Base-by-base conservation (phyloP, 1,140 invertebrate species). In the Colletes latitarsis region DNA sequence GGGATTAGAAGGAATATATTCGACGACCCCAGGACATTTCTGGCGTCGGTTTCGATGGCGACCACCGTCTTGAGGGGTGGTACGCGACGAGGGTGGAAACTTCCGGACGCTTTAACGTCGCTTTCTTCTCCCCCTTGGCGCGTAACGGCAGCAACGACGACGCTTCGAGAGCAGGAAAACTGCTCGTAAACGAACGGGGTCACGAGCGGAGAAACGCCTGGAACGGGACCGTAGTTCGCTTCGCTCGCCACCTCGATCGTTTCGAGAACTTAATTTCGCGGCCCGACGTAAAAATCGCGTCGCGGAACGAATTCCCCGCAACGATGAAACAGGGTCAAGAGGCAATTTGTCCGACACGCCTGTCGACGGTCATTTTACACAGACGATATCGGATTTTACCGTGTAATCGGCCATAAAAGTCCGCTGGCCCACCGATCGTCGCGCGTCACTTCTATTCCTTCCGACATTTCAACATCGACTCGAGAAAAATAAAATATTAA, bases 281-380 rank as follows among this genome's bases (percentile, higher is more conserved):
- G 9, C 17, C 9, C n/a, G 17, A 46, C n/a, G 52, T 55, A 19
- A 52, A 55, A 10, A 30, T 6, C 46, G 66, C 12, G 66, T 21
- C 66, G 19, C 41, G 46, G 15, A 53, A 68, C 43, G 66, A 68
- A 68, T 52, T 10, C 49, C 57, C 30, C n/a, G 12, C 39, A 30
- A 41, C 30, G 39, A 39, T 17, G 63, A 17, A 55, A 39, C 15
- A 69, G 53, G 21, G 17, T 52, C 10, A 17, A 14, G 21, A 15
- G 3, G 43, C 75, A 60, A 77, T 77, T 52, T 60, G 75, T 69
- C 63, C n/a, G 30, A 39, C 67, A 69, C 49, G 15, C 43, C 9
- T 17, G 63, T 66, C 73, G 14, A 15, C 58, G 21, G 21, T 41
- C 60, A 17, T 67, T 68, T 49, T 14, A 17, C 64, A 58, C 63